Percentiles rank a stretch among this genome's conserved stretches.
Evolutionary conservation across 2,888 invertebrate species (phyloP).

Genomic region (Athalia cordata): DNA sequence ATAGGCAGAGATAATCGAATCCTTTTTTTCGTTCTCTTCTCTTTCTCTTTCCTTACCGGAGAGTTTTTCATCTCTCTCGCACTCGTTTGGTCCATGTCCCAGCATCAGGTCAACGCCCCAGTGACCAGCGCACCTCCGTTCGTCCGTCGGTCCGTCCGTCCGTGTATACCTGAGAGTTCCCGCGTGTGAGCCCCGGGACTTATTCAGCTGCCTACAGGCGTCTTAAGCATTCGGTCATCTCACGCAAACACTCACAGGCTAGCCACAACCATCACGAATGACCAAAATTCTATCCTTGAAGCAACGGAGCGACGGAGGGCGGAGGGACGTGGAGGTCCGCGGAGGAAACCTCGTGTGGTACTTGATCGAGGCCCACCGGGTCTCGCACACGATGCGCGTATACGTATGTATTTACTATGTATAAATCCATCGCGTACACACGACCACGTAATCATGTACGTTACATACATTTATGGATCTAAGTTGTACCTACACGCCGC

Average conservation of each 20-base stretch:
- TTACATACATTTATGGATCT: too few species aligned
- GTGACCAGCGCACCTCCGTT: conserved; percentile 70
- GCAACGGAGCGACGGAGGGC: background rate
- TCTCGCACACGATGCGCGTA: background rate
- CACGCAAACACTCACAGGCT: background rate
- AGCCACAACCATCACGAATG: conserved; percentile 29
- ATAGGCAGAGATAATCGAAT: conserved; percentile 9
- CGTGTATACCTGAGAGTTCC: conserved; percentile 47
- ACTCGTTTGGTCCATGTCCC: conserved; percentile 66
- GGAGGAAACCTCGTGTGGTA: conserved; percentile 32
- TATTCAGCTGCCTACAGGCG: conserved; percentile 46
- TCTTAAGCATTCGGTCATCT: conserved; percentile 34
- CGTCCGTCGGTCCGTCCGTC: conserved; percentile 54
- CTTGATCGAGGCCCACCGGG: conserved; percentile 41
- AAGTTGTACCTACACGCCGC: background rate
- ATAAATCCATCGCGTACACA: background rate
- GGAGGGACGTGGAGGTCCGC: background rate
- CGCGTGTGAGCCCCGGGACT: conserved; percentile 39
- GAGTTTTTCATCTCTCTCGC: conserved; percentile 58
- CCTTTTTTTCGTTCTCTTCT: conserved; percentile 45
- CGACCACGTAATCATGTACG: background rate
- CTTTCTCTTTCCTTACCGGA: conserved; percentile 43
- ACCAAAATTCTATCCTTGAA: conserved; percentile 40
- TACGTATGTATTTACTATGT: background rate
- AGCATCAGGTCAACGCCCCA: conserved; percentile 71